Base-by-base conservation (phyloP, 2,797 vertebrate species). In the Pangasius mekongensis region DNA sequence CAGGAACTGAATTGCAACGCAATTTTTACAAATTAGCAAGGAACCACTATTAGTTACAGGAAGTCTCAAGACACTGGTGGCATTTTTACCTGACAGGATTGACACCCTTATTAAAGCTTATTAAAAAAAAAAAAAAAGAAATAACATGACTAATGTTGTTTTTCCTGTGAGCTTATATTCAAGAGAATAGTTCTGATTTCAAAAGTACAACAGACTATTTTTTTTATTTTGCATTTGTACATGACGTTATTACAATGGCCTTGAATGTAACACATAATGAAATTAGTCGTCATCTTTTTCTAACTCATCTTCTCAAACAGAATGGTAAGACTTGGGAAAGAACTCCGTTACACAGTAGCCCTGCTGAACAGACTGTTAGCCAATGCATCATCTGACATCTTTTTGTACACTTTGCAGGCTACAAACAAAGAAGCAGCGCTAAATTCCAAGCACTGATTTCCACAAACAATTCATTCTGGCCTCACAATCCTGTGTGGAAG, bases 391-490 rank as follows among this genome's bases (percentile, higher is more conserved):
- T 60, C 78, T 33, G 39, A 11, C 58, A 64, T 64, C 43, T 10
- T 49, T 60, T 83, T 22, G 18, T 84, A 5, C 62, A 30, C 58
- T n/a, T 30, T n/a, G 13, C 36, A 39, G 13, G 13, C 24, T 27
- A 66, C 60, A 67, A 52, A 27, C n/a, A 20, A 84, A 58, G 13
- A 16, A 39, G 22, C n/a, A 64, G 18, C 9, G 0, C 60, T 66
- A 18, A 47, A 83, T 49, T 47, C 60, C 64, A 22, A 52, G 33
- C 5, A n/a, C 93, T 93, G 91, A 90, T 93, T 87, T 78, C 73
- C 87, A 91, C 77, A 92, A 94, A 92, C 90, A 91, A 91, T 91
- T 89, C 83, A 89, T 60, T 77, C 88, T 92, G 24, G 93, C 86
- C 76, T 82, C 62, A 83, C 91, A 89, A 91, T 90, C 90, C 74